Evolutionary conservation across 53 echinoderm and acorn worm species (phyloP).

Genomic region (Stichopus horrens): DNA sequence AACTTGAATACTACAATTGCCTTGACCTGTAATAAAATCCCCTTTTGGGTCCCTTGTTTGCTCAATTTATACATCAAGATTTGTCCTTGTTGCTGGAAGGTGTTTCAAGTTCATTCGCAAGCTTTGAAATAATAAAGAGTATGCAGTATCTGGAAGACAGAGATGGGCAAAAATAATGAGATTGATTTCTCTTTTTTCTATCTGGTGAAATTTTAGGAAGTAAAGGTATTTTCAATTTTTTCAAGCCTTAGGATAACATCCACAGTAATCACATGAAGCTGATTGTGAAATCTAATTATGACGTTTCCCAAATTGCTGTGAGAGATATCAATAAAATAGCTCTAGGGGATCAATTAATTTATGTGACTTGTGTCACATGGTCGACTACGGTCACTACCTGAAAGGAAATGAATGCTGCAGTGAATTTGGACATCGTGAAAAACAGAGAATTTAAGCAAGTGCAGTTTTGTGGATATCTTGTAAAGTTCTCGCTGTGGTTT

Average conservation of each 20-base stretch:
- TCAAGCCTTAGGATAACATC: neutral
- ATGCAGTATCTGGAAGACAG: neutral
- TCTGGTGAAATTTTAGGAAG: neutral
- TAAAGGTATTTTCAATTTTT: neutral
- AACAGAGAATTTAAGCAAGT: too few species aligned
- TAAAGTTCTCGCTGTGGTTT: too few species aligned
- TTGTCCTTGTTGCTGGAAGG: neutral
- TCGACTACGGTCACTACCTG: too few species aligned
- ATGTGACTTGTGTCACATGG: too few species aligned
- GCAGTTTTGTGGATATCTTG: too few species aligned
- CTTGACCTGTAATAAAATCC: neutral
- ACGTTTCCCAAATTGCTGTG: neutral
- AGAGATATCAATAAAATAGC: neutral
- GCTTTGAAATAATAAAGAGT: neutral
- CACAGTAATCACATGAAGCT: neutral
- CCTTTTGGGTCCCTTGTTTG: too few species aligned
- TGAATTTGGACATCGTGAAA: too few species aligned
- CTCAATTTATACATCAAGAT: too few species aligned
- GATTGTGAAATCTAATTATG: neutral
- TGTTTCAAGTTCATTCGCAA: neutral
- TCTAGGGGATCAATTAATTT: neutral
- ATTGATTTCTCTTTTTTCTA: neutral
- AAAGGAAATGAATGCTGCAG: too few species aligned
- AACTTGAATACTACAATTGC: neutral
- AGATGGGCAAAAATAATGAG: neutral